Conservation (phyloP, 2,113 vertebrate species). For the Oxygymnocypris stewartii region DNA sequence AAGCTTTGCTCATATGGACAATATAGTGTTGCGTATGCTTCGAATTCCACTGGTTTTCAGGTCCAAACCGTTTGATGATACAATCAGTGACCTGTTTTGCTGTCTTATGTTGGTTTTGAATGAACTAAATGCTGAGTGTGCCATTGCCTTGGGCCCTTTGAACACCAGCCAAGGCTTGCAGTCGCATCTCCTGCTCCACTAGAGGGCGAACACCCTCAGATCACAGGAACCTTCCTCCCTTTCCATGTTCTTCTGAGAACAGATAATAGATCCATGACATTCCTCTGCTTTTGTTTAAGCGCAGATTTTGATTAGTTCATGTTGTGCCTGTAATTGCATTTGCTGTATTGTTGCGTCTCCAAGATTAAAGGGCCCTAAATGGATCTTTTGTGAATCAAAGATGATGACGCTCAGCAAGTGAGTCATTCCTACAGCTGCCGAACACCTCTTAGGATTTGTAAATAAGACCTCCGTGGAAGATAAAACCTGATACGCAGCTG, state of each 20-base stretch:
- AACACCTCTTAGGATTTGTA: constrained; percentile 49
- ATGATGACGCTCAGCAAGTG: constrained; percentile 35
- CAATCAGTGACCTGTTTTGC: background rate
- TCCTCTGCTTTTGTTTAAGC: constrained; percentile 15
- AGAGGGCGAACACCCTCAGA: constrained; percentile 53
- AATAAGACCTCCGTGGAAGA: constrained; percentile 55
- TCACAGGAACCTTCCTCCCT: constrained; percentile 32
- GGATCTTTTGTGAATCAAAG: constrained; percentile 41
- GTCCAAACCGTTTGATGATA: background rate
- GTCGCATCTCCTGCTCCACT: constrained; percentile 42
- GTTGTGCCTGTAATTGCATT: constrained; percentile 28
- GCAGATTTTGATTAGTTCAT: constrained; percentile 29
- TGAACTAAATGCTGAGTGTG: constrained; percentile 42
- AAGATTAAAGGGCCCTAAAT: constrained; percentile 39
- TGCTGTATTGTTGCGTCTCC: background rate
- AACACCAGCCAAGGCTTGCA: constrained; percentile 13
- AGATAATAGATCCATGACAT: background rate
- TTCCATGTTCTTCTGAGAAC: constrained; percentile 15
- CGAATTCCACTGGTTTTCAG: background rate
- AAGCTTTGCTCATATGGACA: background rate
- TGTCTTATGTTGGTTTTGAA: constrained; percentile 11
- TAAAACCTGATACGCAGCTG: constrained; percentile 39
- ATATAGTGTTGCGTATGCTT: background rate
- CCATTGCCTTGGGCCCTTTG: background rate
- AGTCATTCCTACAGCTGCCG: constrained; percentile 54